These are phyloP conservation scores for Mycetomoellerius zeteki DNA, from an alignment of 1,140 invertebrate genomes.

Conservation along the genomic window DNA sequence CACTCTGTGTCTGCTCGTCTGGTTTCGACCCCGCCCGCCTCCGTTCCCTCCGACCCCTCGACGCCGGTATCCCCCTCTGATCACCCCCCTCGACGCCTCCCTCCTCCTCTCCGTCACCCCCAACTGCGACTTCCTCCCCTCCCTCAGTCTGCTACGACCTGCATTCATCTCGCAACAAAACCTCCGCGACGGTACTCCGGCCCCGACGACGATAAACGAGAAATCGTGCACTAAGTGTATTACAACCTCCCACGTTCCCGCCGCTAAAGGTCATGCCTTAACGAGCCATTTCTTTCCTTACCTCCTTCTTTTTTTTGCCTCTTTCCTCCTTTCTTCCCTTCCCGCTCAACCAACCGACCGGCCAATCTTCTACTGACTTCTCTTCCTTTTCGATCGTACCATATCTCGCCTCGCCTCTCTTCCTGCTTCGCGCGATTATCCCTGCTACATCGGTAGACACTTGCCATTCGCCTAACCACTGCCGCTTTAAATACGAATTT, in stretches of 20 bases:
- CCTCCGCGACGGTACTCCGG: slow-evolving; percentile 75
- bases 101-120: not conserved
- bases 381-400: slow-evolving; percentile 23
- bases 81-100: not conserved
- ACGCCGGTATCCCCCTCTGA: slow-evolving; percentile 19
- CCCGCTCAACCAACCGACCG: not conserved
- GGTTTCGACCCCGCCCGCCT: slow-evolving; percentile 69
- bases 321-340: slow-evolving; percentile 26
- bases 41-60: slow-evolving; percentile 56
- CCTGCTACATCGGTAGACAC: slow-evolving; percentile 29
- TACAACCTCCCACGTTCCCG: slow-evolving; percentile 84
- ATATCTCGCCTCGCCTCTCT: slow-evolving; percentile 27
- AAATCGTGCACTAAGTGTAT: slow-evolving; percentile 85
- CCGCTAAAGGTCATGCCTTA: slow-evolving; percentile 85
- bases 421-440: slow-evolving; percentile 62
- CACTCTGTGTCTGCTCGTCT: slow-evolving; percentile 72
- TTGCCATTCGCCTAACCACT: slow-evolving; percentile 36
- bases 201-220: slow-evolving; percentile 80
- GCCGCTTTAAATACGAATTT: slow-evolving; percentile 29
- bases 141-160: slow-evolving; percentile 79
- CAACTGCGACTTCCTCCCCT: slow-evolving; percentile 1
- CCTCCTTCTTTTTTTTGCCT: slow-evolving; percentile 60
- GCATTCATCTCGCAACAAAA: slow-evolving; percentile 84
- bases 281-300: slow-evolving; percentile 80
- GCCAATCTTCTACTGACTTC: slow-evolving; percentile 14